These are phyloP conservation scores for Tridacna gigas DNA, from an alignment of 2,888 invertebrate species.

Conservation along the genomic window DNA sequence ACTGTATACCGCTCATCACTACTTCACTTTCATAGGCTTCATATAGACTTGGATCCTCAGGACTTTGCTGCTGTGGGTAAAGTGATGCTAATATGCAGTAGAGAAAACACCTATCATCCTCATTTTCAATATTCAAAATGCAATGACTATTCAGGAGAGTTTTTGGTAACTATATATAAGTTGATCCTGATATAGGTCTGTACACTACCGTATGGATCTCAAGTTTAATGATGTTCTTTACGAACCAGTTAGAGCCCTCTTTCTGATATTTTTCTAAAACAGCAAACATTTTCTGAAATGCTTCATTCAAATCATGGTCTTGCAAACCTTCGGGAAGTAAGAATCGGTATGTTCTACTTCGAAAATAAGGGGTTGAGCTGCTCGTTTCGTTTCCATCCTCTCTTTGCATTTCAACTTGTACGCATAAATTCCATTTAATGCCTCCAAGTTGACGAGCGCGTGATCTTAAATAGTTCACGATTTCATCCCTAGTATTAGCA, in stretches of 20 bases:
- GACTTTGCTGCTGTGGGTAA: slow-evolving; percentile 24
- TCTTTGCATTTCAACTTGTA: slow-evolving; percentile 55
- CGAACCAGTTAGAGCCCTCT: slow-evolving; percentile 48
- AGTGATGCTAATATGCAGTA: slow-evolving; percentile 54
- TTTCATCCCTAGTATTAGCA: slow-evolving; percentile 24
- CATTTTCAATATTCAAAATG: slow-evolving; percentile 55
- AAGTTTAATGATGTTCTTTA: slow-evolving; percentile 46
- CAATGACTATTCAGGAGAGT: slow-evolving; percentile 11
- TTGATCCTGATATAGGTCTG: slow-evolving; percentile 48
- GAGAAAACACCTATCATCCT: slow-evolving; percentile 53
- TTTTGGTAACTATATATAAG: slow-evolving; percentile 42
- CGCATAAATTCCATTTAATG: slow-evolving; percentile 55
- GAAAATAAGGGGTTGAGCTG: slow-evolving; percentile 28
- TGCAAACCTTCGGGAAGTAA: slow-evolving; percentile 9
- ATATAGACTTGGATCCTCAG: slow-evolving; percentile 42
- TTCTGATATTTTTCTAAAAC: slow-evolving; percentile 49
- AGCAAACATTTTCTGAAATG: slow-evolving; percentile 46
- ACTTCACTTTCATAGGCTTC: slow-evolving; percentile 33
- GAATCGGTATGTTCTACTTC: slow-evolving; percentile 31
- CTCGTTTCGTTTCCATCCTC: slow-evolving; percentile 39
- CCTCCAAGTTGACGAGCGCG: slow-evolving; percentile 23
- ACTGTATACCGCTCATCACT: slow-evolving; percentile 45
- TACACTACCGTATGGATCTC: slow-evolving; percentile 49
- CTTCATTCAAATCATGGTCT: slow-evolving; percentile 47
- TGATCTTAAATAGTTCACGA: slow-evolving; percentile 5